Evolutionary conservation across 2,113 vertebrate genomes (phyloP), one percentile per base, ranked within the genome.

Genomic region (Rhea pennata): DNA sequence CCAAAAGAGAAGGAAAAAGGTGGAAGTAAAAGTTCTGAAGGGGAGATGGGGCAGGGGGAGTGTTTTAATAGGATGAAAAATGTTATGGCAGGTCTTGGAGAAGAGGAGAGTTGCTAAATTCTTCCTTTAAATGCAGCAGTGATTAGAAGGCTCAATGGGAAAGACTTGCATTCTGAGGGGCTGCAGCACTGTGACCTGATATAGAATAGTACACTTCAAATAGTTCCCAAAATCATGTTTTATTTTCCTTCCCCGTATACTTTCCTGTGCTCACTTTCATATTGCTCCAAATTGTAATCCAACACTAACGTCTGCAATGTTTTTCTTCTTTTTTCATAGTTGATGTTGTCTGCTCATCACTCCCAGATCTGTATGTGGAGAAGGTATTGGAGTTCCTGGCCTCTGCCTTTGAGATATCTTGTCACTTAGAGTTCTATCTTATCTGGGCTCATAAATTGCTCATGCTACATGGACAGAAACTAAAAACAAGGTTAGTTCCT

Each of bases 371-470:
- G 17, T 99, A 99, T 0, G 98, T 99, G 13, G 99, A 99, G 93
- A 99, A 99, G 72, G 88, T 99, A 26, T 97, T 99, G 61, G 98
- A 98, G 65, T 99, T 99, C 61, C 67, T 99, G 92, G 99, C 99
- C 2, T 76, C 98, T 0, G 98, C 98, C 31, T 97, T 99, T 90
- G 99, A 99, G 87, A 98, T 69, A 26, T 98, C 99, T 2, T 97
- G 97, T 58, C 99, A 99, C 88, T 97, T 99, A 74, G 99, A 99
- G 87, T 99, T 99, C 98, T 99, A 99, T 96, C 98, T 99, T 50
- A 96, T 90, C 4, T 99, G 99, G 99, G 97, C 98, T 9, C 98
- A 99, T 92, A 98, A 94, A 24, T 87, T 99, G 90, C 99, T 99
- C 16, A 98, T 98, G 97, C 93, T 98, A 74, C 99, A 99, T 4